These are phyloP conservation scores for Falco peregrinus DNA, from an alignment of 2,797 vertebrate genomes.

Conservation along the genomic window DNA sequence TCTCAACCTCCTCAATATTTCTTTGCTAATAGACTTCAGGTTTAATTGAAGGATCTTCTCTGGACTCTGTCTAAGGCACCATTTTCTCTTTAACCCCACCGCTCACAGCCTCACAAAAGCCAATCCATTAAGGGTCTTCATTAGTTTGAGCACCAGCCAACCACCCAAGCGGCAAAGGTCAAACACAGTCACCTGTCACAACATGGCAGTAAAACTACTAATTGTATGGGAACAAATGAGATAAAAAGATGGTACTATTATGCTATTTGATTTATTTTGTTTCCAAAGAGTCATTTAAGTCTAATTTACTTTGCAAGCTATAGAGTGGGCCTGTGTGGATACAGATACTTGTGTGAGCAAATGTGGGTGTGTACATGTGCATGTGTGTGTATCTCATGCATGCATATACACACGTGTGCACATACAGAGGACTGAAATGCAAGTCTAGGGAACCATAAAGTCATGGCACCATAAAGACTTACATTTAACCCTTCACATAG, in stretches of 20 bases:
- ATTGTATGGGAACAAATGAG: conserved; percentile 82
- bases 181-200: conserved; percentile 83
- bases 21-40: conserved; percentile 81
- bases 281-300: conserved; percentile 80
- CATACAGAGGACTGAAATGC: neutral
- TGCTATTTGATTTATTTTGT: conserved; percentile 81
- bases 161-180: conserved; percentile 82
- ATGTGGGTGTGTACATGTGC: neutral
- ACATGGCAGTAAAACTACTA: conserved; percentile 82
- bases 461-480: neutral
- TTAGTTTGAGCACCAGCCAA: conserved; percentile 81
- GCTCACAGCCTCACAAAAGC: conserved; percentile 74
- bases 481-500: neutral
- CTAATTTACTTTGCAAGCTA: conserved; percentile 77
- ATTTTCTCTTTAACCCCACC: conserved; percentile 78
- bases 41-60: conserved; percentile 82
- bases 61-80: conserved; percentile 78
- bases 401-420: neutral
- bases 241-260: conserved; percentile 82
- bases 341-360: conserved; percentile 16
- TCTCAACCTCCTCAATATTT: conserved; percentile 80
- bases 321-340: conserved; percentile 44
- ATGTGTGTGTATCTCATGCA: neutral
- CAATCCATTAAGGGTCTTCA: conserved; percentile 82
- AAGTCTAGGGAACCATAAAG: neutral